Evolutionary conservation across 2,888 invertebrate genomes (phyloP).

Genomic region (Globia sparganii): DNA sequence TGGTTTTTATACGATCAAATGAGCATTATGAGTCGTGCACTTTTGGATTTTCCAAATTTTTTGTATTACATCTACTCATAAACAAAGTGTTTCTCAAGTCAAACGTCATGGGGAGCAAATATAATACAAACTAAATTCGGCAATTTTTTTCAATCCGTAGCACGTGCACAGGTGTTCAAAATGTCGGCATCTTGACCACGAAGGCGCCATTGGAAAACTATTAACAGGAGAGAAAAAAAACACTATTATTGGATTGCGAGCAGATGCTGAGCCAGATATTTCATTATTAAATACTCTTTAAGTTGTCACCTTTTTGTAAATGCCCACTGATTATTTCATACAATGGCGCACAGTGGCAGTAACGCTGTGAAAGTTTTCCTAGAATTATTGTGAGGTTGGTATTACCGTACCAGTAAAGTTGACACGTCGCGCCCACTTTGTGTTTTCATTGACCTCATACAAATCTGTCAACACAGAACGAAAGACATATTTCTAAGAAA

Average conservation of each 20-base stretch:
- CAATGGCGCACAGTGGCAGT: slow-evolving; percentile 41
- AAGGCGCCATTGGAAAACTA: slow-evolving; percentile 47
- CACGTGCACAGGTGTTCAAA: slow-evolving; percentile 65
- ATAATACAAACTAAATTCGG: slow-evolving; percentile 20
- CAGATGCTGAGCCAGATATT: slow-evolving; percentile 63
- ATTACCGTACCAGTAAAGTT: background rate
- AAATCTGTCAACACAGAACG: slow-evolving; percentile 23
- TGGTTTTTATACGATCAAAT: too few species aligned
- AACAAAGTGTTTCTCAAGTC: slow-evolving; percentile 5
- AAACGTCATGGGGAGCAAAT: slow-evolving; percentile 13
- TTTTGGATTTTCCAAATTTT: too few species aligned
- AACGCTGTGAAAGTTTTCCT: slow-evolving; percentile 43
- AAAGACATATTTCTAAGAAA: background rate
- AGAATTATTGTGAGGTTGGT: slow-evolving; percentile 24
- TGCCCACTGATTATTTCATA: slow-evolving; percentile 61
- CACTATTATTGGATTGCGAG: slow-evolving; percentile 50
- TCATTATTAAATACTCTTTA: slow-evolving; percentile 64
- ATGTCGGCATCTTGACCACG: slow-evolving; percentile 52
- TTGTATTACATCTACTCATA: background rate
- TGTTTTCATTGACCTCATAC: slow-evolving; percentile 25
- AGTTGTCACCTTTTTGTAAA: slow-evolving; percentile 58
- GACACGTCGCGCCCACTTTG: slow-evolving; percentile 8
- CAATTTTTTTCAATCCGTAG: slow-evolving; percentile 44
- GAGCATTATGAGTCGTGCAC: too few species aligned
- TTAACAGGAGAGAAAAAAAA: slow-evolving; percentile 46